Evolutionary conservation across 30 jellyfish, hydroid and myxozoan genomes (phyloP), one percentile per base, ranked within the genome.

Genomic region (Thelohanellus kitauei): DNA sequence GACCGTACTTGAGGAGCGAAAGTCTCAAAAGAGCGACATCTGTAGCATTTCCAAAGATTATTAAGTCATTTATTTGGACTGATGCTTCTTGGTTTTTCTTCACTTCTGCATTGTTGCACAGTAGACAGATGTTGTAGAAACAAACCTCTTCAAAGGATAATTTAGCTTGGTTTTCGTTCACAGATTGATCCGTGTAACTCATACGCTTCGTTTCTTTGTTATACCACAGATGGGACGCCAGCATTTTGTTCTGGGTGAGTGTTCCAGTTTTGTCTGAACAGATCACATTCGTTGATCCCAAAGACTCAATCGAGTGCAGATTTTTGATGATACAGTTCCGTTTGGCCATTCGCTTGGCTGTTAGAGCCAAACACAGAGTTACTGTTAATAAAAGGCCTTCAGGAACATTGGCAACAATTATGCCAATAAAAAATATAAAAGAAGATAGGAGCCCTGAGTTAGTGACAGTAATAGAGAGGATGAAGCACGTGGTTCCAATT

Each of bases 211-310:
- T 8, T 8, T 6, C 8, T 31, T 3, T 2, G 33, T 20, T 25
- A 22, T 11, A 25, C 16, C 43, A 27, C 14, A 14, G 21, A 68
- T 23, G 23, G 54, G 66, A 65, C 20, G 65, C 97, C 14, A 87
- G 58, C 97, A 80, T 82, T 31, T 89, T 78, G 52, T 82, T 82
- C 41, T 82, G 99, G 12, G 99, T 82, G 35, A 82, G 53, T 18
- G 99, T 82, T 33, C 99, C 99, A 47, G 99, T 82, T 35, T 82
- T 82, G 47, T 82, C 99, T 4, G 99, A 82, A 58, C 99, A 82
- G 41, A 82, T 82, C 17, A 82, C 99, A 0, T 87, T 59, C 11
- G 99, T 82, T 33, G 87, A 57, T 19, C 99, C 99, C 27, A 82
- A 66, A 9, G 99, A 64, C 27, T 82, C 99, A 18, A 82, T 90